Evolutionary conservation across 2,797 vertebrate genomes (phyloP).

Genomic region (Sebastes paucispinis): DNA sequence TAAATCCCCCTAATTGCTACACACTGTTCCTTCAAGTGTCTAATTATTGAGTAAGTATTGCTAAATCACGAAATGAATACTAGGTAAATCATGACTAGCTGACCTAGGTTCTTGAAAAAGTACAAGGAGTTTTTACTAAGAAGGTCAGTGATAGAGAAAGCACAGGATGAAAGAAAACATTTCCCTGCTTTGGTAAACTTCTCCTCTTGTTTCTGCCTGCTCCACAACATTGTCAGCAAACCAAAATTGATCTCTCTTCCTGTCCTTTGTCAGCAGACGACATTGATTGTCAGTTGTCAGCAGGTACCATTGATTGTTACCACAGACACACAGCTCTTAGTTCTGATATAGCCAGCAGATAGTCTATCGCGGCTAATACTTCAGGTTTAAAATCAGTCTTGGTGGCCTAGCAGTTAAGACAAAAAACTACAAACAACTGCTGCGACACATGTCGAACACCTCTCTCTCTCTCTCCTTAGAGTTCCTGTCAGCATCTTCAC

Average conservation of each 20-base stretch:
- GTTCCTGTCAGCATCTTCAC: background rate
- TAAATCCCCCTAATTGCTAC: too few species aligned
- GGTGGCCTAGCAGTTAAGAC: background rate
- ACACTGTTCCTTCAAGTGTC: background rate
- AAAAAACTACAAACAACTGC: background rate
- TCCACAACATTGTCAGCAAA: background rate
- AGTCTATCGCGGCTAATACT: background rate
- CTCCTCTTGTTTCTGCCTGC: background rate
- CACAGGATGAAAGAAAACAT: background rate
- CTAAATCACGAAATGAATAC: background rate
- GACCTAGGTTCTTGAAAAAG: background rate
- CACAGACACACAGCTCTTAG: slow-evolving; percentile 20
- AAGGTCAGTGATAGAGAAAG: background rate
- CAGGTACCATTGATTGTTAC: slow-evolving; percentile 31
- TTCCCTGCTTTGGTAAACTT: background rate
- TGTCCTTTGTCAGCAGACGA: slow-evolving; percentile 20
- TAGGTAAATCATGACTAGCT: background rate
- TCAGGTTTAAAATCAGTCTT: background rate
- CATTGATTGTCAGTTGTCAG: slow-evolving; percentile 39
- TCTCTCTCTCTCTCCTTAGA: background rate
- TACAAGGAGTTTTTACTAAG: too few species aligned
- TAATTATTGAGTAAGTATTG: background rate
- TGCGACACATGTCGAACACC: background rate
- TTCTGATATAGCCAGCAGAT: slow-evolving; percentile 16
- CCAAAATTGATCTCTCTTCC: slow-evolving; percentile 26